Conservation (phyloP, 1,140 invertebrate genomes). For the Pseudomyrmex gracilis region DNA sequence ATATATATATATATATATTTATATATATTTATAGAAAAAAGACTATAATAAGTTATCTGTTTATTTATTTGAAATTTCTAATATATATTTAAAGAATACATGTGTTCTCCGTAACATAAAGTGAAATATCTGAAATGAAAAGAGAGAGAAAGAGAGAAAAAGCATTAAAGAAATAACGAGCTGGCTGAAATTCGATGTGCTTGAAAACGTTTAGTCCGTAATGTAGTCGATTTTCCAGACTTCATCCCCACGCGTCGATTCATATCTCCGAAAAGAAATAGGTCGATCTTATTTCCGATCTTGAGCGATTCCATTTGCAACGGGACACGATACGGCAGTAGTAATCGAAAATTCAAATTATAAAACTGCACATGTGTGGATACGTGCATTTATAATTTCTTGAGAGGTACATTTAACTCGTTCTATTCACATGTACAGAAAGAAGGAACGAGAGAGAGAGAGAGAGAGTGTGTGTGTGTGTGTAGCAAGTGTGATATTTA, state of each 20-base stretch:
- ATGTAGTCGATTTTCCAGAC: constrained; percentile 26
- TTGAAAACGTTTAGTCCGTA: constrained; percentile 12
- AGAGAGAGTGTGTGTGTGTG: too few species aligned
- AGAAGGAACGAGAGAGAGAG: too few species aligned
- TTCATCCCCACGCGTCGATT: constrained; percentile 1
- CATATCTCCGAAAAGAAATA: constrained; percentile 44
- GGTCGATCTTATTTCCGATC: constrained; percentile 35
- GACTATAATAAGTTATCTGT: too few species aligned
- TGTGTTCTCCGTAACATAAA: neutral
- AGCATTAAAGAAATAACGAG: constrained; percentile 18
- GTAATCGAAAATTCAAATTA: neutral
- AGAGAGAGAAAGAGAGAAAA: neutral
- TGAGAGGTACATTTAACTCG: too few species aligned
- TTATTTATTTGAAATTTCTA: neutral
- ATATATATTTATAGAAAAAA: too few species aligned
- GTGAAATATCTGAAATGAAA: neutral
- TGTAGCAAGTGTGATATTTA: neutral
- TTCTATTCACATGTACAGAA: neutral
- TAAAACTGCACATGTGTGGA: neutral
- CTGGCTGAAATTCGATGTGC: neutral
- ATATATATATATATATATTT: too few species aligned
- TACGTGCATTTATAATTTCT: neutral
- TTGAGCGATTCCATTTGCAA: constrained; percentile 39
- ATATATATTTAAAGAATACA: neutral
- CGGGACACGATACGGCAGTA: neutral